Conservation (phyloP, 2,888 invertebrate genomes). For the Monochamus alternatus region DNA sequence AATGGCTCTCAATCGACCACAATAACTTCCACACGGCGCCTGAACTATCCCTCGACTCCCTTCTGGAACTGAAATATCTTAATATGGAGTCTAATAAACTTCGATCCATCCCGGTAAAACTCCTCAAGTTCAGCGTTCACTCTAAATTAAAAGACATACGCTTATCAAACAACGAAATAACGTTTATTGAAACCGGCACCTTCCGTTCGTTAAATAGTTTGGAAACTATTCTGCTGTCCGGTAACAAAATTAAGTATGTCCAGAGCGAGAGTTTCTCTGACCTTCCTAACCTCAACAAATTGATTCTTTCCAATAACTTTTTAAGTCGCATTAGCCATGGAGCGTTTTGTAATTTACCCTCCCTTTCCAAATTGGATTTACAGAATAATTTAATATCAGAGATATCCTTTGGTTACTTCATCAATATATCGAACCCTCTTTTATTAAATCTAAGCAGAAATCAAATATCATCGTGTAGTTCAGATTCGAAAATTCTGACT, state of each 20-base stretch:
- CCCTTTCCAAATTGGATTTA: conserved; percentile 84
- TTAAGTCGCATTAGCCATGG: conserved; percentile 81
- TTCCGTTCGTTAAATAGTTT: conserved; percentile 83
- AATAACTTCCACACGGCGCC: conserved; percentile 86
- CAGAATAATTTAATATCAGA: conserved; percentile 84
- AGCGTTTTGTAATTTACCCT: conserved; percentile 84
- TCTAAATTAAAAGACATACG: conserved; percentile 84
- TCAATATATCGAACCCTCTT: conserved; percentile 81
- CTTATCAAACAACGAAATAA: conserved; percentile 86
- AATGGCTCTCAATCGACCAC: conserved; percentile 90
- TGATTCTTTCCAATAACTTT: conserved; percentile 89
- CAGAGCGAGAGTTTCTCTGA: conserved; percentile 83
- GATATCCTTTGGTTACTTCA: conserved; percentile 79
- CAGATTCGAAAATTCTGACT: conserved; percentile 73
- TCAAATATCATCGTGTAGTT: conserved; percentile 72
- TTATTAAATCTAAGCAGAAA: conserved; percentile 86
- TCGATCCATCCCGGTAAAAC: conserved; percentile 78
- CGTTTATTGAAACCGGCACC: conserved; percentile 78
- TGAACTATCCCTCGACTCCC: conserved; percentile 80
- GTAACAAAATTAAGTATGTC: conserved; percentile 83
- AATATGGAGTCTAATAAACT: conserved; percentile 91
- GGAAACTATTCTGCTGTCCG: conserved; percentile 84
- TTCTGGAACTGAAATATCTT: conserved; percentile 83
- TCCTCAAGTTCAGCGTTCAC: conserved; percentile 81
- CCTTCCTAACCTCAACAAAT: conserved; percentile 84